Conservation (phyloP, 2,797 vertebrate genomes). For the Thamnophis elegans region DNA sequence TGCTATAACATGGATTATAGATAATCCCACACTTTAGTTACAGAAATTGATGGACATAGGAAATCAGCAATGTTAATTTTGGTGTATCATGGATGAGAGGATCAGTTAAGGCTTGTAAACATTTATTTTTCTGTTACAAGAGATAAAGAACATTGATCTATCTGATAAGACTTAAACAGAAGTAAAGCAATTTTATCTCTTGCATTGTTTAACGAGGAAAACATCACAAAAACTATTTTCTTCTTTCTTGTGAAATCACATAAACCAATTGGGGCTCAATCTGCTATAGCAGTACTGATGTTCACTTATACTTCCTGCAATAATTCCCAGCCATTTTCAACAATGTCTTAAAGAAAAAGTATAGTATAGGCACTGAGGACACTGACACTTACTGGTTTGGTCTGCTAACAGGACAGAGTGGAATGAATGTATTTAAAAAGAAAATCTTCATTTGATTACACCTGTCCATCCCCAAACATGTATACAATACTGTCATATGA, state of each 20-base stretch:
- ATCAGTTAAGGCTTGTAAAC: not conserved
- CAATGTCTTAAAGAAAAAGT: not conserved
- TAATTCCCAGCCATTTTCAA: not conserved
- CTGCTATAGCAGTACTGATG: not conserved
- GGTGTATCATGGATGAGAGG: not conserved
- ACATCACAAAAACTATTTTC: not conserved
- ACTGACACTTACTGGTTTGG: not conserved
- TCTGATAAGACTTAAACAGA: not conserved
- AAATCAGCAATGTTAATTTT: not conserved
- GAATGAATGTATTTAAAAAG: not conserved
- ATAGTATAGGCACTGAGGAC: not conserved
- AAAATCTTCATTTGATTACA: not conserved
- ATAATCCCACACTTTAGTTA: not conserved
- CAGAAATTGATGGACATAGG: not conserved
- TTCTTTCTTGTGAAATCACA: not conserved
- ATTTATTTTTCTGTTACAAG: conserved; percentile 2
- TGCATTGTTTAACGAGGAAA: not conserved
- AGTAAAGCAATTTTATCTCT: not conserved
- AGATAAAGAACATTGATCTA: not conserved
- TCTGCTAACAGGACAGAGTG: not conserved
- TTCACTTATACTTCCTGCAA: conserved; percentile 20
- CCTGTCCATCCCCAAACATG: not conserved
- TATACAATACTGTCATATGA: not conserved
- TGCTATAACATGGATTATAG: not conserved
- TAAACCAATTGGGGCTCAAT: not conserved